Evolutionary conservation across 2,888 invertebrate genomes (phyloP).

Genomic region (Oscheius myriophilus): DNA sequence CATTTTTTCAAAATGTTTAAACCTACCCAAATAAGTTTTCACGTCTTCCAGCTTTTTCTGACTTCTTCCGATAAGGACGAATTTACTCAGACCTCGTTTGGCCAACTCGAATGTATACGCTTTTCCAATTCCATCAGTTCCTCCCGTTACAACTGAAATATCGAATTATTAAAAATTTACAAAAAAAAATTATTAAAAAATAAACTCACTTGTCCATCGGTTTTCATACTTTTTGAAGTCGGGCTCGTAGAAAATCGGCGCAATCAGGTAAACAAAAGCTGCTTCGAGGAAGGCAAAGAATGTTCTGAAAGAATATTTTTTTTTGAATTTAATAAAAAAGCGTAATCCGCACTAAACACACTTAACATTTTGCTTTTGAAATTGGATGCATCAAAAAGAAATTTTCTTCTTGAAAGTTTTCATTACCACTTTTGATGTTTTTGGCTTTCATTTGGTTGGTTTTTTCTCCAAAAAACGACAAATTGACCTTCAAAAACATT

Average conservation of each 20-base stretch:
- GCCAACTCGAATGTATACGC: conserved; percentile 65
- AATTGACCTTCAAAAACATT: no score
- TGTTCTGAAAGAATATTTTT: conserved; percentile 43
- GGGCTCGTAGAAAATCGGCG: conserved; percentile 62
- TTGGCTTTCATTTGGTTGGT: no score
- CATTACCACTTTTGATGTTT: not conserved
- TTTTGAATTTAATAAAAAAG: not conserved
- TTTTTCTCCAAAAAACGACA: no score
- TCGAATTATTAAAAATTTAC: not conserved
- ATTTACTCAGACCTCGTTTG: conserved; percentile 62
- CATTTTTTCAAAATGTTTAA: no score
- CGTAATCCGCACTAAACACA: no score
- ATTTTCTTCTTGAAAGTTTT: not conserved
- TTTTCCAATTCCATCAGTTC: conserved; percentile 67
- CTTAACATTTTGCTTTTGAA: not conserved
- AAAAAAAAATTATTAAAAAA: not conserved
- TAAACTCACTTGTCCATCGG: conserved; percentile 61
- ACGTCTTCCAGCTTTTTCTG: conserved; percentile 58
- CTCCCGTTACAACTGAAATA: conserved; percentile 61
- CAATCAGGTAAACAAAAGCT: conserved; percentile 59
- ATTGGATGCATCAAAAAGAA: not conserved
- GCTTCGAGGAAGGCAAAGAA: conserved; percentile 60
- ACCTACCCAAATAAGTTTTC: conserved; percentile 58
- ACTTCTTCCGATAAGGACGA: conserved; percentile 65
- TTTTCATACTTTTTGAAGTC: conserved; percentile 52